Base-by-base conservation (phyloP, 2,888 invertebrate species). In the Epistrophe grossulariae region DNA sequence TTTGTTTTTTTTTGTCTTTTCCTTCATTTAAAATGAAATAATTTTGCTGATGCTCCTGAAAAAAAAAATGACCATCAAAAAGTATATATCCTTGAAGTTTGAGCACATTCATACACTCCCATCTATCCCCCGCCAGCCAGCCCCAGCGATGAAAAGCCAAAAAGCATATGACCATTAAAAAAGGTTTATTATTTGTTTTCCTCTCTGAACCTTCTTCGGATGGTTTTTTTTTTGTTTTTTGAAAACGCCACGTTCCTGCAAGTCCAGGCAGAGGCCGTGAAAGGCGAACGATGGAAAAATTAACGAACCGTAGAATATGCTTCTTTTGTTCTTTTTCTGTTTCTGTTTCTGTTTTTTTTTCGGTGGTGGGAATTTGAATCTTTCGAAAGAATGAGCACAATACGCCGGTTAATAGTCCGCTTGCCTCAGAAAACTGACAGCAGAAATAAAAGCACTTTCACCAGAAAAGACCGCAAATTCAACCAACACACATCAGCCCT, bases 221-320 rank as follows among this genome's bases (percentile, higher is more conserved):
- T 10, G 31, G 57, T 5, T 31, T 24, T 24, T 24, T 24, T 24
- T 24, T 24, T 24, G 1, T 24, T 24, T 24, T 19, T 60, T 13
- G 4, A 52, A 52, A 52, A 52, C 52, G 3, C 38, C 40, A 60
- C 5, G 17, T 17, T 38, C 17, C 17, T 11, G 59, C 0, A n/a
- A 24, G 24, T n/a, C 19, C 55, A 55, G 55, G 28, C 55, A 45
- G 15, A n/a, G n/a, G 28, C 70, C 38, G 38, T 24, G 74, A 45
- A 24, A n/a, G 64, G 55, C 48, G 17, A 45, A 35, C 8, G 55
- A 70, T 55, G 78, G 24, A 35, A 59, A 81, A 85, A 73, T 85
- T 85, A 85, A 85, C 85, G 81, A 85, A 85, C 85, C 85, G 64
- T 81, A 52, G 70, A 85, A 85, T 81, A 85, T 81, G 85, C 80